These are phyloP conservation scores for Strigamia transsilvanica DNA, from an alignment of 2,888 invertebrate species.

Conservation along the genomic window DNA sequence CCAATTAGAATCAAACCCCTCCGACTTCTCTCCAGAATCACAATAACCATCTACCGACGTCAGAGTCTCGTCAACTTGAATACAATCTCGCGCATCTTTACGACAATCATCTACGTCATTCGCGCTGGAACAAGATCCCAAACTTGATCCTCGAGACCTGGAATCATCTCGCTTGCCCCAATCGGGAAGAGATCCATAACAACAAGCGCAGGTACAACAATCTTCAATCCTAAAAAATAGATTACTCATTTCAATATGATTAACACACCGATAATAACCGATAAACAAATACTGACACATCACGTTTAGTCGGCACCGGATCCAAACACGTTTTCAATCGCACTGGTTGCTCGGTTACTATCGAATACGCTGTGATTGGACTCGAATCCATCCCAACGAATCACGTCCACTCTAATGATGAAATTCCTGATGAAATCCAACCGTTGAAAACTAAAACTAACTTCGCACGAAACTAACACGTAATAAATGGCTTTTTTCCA, in stretches of 20 bases:
- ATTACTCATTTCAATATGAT: background rate
- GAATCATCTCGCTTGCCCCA: background rate
- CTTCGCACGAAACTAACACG: background rate
- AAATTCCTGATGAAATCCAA: no score
- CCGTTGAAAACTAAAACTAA: no score
- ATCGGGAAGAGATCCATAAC: background rate
- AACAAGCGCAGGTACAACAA: conserved; percentile 33
- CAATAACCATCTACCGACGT: background rate
- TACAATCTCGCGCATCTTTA: background rate
- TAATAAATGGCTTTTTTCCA: background rate
- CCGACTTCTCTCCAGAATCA: background rate
- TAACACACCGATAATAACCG: background rate
- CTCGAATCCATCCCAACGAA: background rate
- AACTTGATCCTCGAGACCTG: background rate
- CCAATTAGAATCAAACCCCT: background rate
- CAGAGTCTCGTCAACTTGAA: background rate
- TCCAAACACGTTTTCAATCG: background rate
- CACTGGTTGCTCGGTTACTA: conserved; percentile 1
- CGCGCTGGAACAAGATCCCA: background rate
- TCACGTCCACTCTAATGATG: no score
- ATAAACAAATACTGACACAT: background rate
- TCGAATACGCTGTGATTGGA: background rate
- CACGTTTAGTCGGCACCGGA: background rate
- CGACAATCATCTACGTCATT: background rate
- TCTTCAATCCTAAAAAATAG: background rate